Percentiles rank a stretch among this genome's conserved stretches.
Evolutionary conservation across 2,888 invertebrate genomes (phyloP).

Genomic region (Palloptera scutellata): DNA sequence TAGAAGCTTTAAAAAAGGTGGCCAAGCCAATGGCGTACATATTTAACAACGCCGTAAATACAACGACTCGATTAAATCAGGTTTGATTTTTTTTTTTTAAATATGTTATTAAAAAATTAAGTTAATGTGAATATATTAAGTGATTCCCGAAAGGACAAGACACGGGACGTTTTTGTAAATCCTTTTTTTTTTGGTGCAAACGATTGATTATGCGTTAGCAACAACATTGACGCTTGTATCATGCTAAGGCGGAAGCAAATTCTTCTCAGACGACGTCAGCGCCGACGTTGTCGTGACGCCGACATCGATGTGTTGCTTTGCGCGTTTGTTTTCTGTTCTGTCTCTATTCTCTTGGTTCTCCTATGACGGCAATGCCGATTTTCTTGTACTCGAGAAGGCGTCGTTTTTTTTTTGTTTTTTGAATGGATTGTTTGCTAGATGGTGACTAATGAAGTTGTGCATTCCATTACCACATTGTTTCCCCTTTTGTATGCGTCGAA

Average conservation of each 20-base stretch:
- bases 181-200: no score
- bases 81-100: no score
- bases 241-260: conserved; percentile 29
- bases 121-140: no score
- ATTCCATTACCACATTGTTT: conserved; percentile 25
- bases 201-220: no score
- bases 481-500: conserved; percentile 20
- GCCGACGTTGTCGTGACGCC: not conserved
- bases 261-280: conserved; percentile 1
- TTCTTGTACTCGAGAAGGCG: not conserved
- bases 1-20: no score
- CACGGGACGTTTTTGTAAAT: no score
- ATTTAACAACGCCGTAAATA: no score
- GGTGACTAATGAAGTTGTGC: conserved; percentile 29
- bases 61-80: no score
- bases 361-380: conserved; percentile 2
- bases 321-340: not conserved
- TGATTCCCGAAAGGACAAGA: no score
- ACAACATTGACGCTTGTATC: not conserved
- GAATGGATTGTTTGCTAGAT: conserved; percentile 4
- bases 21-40: no score
- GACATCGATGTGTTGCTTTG: not conserved
- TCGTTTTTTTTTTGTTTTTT: not conserved
- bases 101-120: no score
- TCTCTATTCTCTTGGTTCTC: conserved; percentile 2